Evolutionary conservation across 2,113 vertebrate genomes (phyloP).

Genomic region (Antigone vipio): DNA sequence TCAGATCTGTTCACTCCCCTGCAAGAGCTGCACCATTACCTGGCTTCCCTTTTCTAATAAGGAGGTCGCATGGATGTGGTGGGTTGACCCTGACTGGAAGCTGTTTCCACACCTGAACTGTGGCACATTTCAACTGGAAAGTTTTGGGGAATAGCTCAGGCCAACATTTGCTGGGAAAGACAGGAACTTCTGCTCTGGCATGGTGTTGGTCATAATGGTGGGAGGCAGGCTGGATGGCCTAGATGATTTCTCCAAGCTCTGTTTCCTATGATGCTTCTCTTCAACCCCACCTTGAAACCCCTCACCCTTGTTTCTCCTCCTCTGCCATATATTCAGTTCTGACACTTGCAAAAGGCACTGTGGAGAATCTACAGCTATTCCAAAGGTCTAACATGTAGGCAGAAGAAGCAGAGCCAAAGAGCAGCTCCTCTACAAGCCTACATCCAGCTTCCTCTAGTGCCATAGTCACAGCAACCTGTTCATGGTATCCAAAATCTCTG

Average conservation of each 20-base stretch:
- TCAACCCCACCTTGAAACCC: not conserved
- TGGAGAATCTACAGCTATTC: not conserved
- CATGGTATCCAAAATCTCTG: not conserved
- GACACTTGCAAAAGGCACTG: not conserved
- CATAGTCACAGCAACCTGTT: not conserved
- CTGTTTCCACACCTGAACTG: not conserved
- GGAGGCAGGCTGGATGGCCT: not conserved
- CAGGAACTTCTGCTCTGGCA: not conserved
- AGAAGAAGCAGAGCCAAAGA: not conserved
- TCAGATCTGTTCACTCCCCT: not conserved
- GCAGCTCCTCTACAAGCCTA: not conserved
- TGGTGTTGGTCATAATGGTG: not conserved
- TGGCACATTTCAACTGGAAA: not conserved
- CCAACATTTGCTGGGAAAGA: not conserved
- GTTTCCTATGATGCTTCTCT: not conserved
- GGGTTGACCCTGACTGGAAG: too few species aligned
- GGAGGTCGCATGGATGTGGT: not conserved
- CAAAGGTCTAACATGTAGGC: not conserved
- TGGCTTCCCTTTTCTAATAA: not conserved
- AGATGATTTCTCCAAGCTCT: not conserved
- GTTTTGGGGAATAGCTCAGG: not conserved
- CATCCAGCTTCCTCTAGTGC: not conserved
- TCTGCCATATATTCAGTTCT: not conserved
- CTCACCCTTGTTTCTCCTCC: not conserved
- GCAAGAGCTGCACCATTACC: not conserved